A percentile compares a stretch with the other conserved stretches of the same genome.
These are phyloP conservation scores for Himalopsyche kuldschensis DNA, from an alignment of 2,888 invertebrate genomes.

Conservation along the genomic window DNA sequence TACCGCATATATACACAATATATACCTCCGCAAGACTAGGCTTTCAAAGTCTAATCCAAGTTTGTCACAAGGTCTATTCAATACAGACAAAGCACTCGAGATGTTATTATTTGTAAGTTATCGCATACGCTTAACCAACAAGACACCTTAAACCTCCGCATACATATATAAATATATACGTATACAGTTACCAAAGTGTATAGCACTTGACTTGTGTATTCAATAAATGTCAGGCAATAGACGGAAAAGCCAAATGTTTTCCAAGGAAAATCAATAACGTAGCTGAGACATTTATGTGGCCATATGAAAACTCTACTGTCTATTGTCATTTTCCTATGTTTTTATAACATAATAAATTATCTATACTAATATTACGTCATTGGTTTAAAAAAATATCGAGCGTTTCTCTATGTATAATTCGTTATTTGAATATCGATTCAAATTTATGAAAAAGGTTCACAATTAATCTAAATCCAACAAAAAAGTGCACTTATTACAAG, in stretches of 20 bases:
- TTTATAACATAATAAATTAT: background rate
- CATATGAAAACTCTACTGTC: background rate
- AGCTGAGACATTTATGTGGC: background rate
- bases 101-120: constrained; percentile 1
- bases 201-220: background rate
- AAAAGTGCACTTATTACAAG: no score
- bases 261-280: background rate
- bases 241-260: background rate
- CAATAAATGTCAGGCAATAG: background rate
- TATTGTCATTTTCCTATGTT: background rate
- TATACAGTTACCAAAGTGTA: background rate
- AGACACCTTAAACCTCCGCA: background rate
- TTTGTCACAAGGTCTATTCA: background rate
- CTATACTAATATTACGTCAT: no score
- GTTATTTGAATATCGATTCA: no score
- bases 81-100: background rate
- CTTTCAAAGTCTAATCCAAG: background rate
- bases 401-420: no score
- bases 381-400: no score
- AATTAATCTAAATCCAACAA: no score
- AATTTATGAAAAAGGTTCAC: no score
- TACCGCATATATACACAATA: background rate
- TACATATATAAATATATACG: background rate
- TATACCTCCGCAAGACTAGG: background rate
- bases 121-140: background rate